Conservation (phyloP, 2,888 invertebrate species). For the Drosophila pseudotalamancana region DNA sequence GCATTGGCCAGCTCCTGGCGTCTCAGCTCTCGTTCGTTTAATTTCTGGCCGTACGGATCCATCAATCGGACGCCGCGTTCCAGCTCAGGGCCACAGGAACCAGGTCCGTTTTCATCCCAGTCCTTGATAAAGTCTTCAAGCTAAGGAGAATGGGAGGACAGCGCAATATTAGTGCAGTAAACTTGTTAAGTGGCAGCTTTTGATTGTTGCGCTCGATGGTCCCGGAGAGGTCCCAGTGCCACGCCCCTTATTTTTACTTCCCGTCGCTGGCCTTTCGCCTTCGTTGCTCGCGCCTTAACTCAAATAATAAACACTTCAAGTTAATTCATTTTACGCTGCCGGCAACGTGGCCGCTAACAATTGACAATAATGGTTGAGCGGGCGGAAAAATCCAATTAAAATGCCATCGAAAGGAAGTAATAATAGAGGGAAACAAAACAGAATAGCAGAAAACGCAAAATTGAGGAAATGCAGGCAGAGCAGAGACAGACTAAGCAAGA, state of each 20-base stretch:
- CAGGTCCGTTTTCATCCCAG: conserved; percentile 92
- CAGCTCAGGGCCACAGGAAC: conserved; percentile 90
- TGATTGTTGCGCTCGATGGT: conserved; percentile 70
- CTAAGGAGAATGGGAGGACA: conserved; percentile 50
- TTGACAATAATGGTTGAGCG: conserved; percentile 79
- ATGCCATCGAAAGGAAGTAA: conserved; percentile 82
- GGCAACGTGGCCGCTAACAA: conserved; percentile 64
- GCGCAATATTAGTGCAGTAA: conserved; percentile 48
- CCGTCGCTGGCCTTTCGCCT: neutral
- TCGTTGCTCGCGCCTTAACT: conserved; percentile 66
- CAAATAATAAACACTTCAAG: conserved; percentile 83
- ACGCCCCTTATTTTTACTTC: neutral
- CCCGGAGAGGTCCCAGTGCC: conserved; percentile 1
- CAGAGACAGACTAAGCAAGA: conserved; percentile 5
- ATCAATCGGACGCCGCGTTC: conserved; percentile 89
- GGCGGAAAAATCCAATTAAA: conserved; percentile 83
- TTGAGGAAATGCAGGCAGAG: conserved; percentile 70
- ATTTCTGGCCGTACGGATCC: conserved; percentile 86
- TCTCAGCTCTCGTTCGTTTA: conserved; percentile 88
- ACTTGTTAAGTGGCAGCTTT: conserved; percentile 41
- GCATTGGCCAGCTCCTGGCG: conserved; percentile 88
- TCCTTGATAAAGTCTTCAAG: conserved; percentile 88
- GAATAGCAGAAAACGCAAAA: conserved; percentile 73
- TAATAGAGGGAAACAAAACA: conserved; percentile 81
- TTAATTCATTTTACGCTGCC: conserved; percentile 82